A percentile compares a stretch with the other conserved stretches of the same genome.
Evolutionary conservation across 2,113 vertebrate species (phyloP).

Genomic region (Patagioenas fasciata): DNA sequence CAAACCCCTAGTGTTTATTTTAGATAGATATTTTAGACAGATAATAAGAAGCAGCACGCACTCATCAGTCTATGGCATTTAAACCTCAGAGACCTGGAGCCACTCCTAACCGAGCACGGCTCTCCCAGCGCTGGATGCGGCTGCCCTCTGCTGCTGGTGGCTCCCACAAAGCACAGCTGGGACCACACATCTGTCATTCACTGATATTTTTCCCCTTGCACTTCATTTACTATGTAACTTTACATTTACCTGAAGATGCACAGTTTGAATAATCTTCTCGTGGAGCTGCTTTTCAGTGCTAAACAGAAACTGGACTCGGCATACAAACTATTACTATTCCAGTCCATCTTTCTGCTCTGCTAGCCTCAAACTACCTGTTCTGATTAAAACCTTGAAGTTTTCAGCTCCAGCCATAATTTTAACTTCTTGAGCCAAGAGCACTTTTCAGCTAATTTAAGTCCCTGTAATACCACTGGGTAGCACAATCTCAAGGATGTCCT

Average conservation of each 20-base stretch:
- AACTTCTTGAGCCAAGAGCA: background rate
- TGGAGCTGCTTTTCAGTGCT: background rate
- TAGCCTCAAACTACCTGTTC: background rate
- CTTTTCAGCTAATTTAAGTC: background rate
- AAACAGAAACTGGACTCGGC: background rate
- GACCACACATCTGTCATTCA: background rate
- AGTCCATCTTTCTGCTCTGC: background rate
- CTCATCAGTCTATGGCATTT: background rate
- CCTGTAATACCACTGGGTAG: background rate
- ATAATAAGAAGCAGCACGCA: background rate
- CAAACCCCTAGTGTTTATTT: background rate
- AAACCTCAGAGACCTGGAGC: too few relatives aligned
- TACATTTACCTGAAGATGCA: background rate
- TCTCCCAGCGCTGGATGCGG: background rate
- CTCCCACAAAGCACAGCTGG: background rate
- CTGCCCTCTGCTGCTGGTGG: slow-evolving; percentile 67
- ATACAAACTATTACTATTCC: background rate
- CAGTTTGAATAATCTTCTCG: background rate
- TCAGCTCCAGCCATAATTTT: background rate
- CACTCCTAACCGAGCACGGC: fast-evolving
- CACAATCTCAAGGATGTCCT: background rate
- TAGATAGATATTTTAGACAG: background rate
- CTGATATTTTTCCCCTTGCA: background rate
- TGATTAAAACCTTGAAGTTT: background rate
- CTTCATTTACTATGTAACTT: fast-evolving